Base-by-base conservation (phyloP, 2,888 invertebrate genomes). In the Sesia bembeciformis region DNA sequence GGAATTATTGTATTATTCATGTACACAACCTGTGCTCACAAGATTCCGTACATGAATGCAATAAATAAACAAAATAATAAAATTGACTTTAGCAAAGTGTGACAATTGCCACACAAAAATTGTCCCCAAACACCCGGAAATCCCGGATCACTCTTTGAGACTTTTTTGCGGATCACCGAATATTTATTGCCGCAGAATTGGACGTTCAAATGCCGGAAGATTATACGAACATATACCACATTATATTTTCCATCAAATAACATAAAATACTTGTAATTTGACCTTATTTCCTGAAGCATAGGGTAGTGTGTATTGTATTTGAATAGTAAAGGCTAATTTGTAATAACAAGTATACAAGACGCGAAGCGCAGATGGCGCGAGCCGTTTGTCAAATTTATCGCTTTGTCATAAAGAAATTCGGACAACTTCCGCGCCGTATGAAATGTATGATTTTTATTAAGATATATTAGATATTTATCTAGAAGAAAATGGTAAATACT, bases 331-430 rank as follows among this genome's bases (percentile, higher is more conserved):
- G 4, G 5, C 23, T 7, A 8, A 8, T 3, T 46, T 46, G 46
- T 8, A 46, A 8, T 8, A 46, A 6, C 23, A 46, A 46, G 23
- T 23, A 46, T 23, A 46, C 46, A 46, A 46, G 46, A 23, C 23
- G 46, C n/a, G 55, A 39, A 56, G 54, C 57, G 49, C 59, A 60
- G 58, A 52, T 60, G 59, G 54, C 55, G 54, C 55, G 52, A 40
- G 52, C 49, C 52, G 53, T 58, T 58, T 60, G 56, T 59, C 58
- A 60, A 39, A 42, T 58, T 60, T 60, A 60, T 60, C 53, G 56
- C 52, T 50, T 39, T 55, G 57, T 54, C 57, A 55, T 54, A 57
- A 57, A 58, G 55, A 58, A 58, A 53, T 39, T 49, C 54, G 49
- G 46, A 41, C 53, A 42, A 46, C 46, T 46, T 46, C 46, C 46